Evolutionary conservation across 2,797 vertebrate genomes (phyloP), one percentile per base, ranked within the genome.

Genomic region (Rhinella marina): DNA sequence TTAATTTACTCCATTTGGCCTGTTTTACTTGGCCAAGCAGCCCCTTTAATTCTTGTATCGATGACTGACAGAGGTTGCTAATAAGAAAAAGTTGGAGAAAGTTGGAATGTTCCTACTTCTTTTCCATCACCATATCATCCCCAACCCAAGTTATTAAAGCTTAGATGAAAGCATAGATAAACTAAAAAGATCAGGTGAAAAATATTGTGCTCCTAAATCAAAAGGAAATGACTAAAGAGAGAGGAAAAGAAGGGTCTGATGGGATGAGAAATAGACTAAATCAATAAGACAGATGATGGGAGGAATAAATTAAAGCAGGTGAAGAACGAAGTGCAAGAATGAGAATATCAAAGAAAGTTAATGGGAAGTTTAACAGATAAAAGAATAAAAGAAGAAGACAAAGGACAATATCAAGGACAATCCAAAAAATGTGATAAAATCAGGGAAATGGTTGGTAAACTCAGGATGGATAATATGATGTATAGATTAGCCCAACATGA

Each of bases 221-320:
- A 75, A 50, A 75, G 32, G 19, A 75, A 75, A 75, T 50, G 17
- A 73, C 48, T 75, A 75, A 73, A 50, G 72, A 48, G 70, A 23
- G 72, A 75, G 72, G 21, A 75, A 75, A 41, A n/a, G 72, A 75
- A 13, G 41, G 21, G n/a, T 75, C 19, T 7, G 72, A 75, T 75
- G 41, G 17, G 16, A 59, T 56, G 21, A 52, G 72, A 11, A 75
- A 52, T 52, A 75, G 72, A 75, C 72, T 75, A 50, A 75, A 75
- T 75, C 72, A 75, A 75, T 75, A 75, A 75, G 72, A 75, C 72
- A 75, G 72, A 75, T n/a, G 72, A 75, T 75, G 48, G 72, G 48
- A 75, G 72, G 72, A 75, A 75, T 75, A 75, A 12, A 75, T 75
- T 75, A 50, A 50, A 52, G 50, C 72, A 52, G 72, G 72, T 75